These are phyloP conservation scores for Coecobrya sp. DNA, from an alignment of 2,888 invertebrate genomes.

Conservation along the genomic window DNA sequence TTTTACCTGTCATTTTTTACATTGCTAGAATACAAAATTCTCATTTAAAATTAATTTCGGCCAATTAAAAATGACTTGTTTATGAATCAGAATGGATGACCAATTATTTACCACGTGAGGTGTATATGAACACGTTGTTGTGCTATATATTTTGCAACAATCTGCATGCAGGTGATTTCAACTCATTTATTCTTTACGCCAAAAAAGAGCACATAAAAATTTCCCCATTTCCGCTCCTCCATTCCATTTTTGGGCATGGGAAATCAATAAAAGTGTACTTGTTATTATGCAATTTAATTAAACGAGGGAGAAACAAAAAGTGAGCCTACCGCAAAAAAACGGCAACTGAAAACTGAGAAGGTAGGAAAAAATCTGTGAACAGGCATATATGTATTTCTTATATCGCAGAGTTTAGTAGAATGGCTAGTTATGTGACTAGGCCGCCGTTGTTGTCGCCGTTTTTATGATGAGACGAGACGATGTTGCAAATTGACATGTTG, in stretches of 20 bases:
- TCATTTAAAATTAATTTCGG: conserved; percentile 19
- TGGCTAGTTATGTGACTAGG: background rate
- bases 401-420: background rate
- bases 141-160: too few relatives aligned
- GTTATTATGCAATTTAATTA: conserved; percentile 40
- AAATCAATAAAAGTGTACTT: conserved; percentile 49
- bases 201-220: background rate
- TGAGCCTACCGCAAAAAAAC: background rate
- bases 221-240: conserved; percentile 70
- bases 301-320: background rate
- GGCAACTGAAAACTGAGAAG: background rate
- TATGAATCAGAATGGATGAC: background rate
- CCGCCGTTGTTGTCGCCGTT: conserved; percentile 18
- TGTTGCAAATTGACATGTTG: conserved; percentile 74
- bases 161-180: background rate
- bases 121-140: too few relatives aligned
- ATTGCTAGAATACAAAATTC: background rate
- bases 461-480: conserved; percentile 40
- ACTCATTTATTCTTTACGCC: background rate
- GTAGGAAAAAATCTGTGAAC: background rate
- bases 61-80: conserved; percentile 40
- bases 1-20: conserved; percentile 12
- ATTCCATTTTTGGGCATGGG: conserved; percentile 73
- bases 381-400: background rate
- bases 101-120: background rate